Percentiles rank a stretch among this genome's conserved stretches.
Conservation (phyloP, 1,140 invertebrate genomes). For the Tenebrio molitor region DNA sequence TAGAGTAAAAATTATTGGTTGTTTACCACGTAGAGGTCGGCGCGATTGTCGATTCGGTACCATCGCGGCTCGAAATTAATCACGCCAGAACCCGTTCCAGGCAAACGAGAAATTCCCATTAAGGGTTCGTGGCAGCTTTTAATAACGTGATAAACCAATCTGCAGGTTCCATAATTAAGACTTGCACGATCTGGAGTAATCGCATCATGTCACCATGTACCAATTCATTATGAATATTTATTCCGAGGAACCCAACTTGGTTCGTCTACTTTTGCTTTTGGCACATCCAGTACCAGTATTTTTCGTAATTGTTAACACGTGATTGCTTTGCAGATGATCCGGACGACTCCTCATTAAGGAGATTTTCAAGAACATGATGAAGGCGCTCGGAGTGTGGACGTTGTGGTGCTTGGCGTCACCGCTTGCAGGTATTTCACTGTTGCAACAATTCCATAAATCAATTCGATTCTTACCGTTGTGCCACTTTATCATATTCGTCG, state of each 20-base stretch:
- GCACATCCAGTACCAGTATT: not conserved
- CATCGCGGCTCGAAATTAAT: constrained; percentile 15
- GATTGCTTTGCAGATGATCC: constrained; percentile 19
- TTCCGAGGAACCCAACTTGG: no score
- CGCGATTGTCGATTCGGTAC: constrained; percentile 21
- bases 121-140: constrained; percentile 7
- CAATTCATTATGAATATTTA: constrained; percentile 15
- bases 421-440: constrained; percentile 13
- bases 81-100: constrained; percentile 7
- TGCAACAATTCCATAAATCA: constrained; percentile 7
- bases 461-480: not conserved
- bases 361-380: constrained; percentile 16
- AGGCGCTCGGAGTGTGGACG: constrained; percentile 12
- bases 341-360: constrained; percentile 7
- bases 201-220: constrained; percentile 8
- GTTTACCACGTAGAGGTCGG: not conserved
- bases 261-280: constrained; percentile 12
- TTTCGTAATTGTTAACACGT: constrained; percentile 10
- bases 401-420: constrained; percentile 23
- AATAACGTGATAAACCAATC: constrained; percentile 19
- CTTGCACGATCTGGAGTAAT: constrained; percentile 8
- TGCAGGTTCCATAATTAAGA: constrained; percentile 1
- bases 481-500: constrained; percentile 16
- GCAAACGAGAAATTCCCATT: not conserved
- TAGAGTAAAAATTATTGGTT: constrained; percentile 23